phyloP scores from a whole-genome alignment of 2,888 invertebrate species.

The Exocentrus adspersus region DNA sequence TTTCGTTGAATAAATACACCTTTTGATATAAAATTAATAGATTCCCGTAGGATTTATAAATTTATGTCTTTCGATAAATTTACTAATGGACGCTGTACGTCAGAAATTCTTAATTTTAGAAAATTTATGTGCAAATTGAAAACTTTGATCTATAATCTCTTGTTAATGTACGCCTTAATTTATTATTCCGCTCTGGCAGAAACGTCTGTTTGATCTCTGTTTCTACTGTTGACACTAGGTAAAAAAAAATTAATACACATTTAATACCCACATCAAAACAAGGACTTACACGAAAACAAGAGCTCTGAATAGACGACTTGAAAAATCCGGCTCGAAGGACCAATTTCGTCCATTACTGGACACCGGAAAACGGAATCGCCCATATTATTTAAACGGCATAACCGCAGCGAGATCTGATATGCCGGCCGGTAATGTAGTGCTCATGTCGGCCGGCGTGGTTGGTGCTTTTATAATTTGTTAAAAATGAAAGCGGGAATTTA shows the following conservation, averaged over 20 bases:
- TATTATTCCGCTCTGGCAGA: conserved; percentile 2
- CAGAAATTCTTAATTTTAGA: conserved; percentile 33
- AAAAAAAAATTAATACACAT: too few relatives aligned
- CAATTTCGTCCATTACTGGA: too few relatives aligned
- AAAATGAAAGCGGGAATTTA: conserved; percentile 52
- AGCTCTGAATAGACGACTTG: too few relatives aligned
- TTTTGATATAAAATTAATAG: conserved; percentile 42
- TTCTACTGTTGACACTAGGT: neutral
- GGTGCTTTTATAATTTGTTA: conserved; percentile 52
- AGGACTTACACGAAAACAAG: too few relatives aligned
- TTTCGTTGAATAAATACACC: conserved; percentile 59
- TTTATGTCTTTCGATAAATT: conserved; percentile 33
- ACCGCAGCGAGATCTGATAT: conserved; percentile 45
- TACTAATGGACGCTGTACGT: conserved; percentile 36
- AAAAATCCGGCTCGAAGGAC: too few relatives aligned
- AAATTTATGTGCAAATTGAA: conserved; percentile 30
- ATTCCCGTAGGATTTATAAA: conserved; percentile 38
- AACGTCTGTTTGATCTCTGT: conserved; percentile 31
- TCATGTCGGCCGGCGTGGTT: conserved; percentile 44
- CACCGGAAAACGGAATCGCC: neutral
- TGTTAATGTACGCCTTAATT: conserved; percentile 24
- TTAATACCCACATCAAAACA: too few relatives aligned
- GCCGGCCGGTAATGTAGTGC: conserved; percentile 38
- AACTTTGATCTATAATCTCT: conserved; percentile 39
- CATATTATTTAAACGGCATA: conserved; percentile 43